Conservation (phyloP, 2,113 vertebrate genomes). For the Paradoxurus hermaphroditus region DNA sequence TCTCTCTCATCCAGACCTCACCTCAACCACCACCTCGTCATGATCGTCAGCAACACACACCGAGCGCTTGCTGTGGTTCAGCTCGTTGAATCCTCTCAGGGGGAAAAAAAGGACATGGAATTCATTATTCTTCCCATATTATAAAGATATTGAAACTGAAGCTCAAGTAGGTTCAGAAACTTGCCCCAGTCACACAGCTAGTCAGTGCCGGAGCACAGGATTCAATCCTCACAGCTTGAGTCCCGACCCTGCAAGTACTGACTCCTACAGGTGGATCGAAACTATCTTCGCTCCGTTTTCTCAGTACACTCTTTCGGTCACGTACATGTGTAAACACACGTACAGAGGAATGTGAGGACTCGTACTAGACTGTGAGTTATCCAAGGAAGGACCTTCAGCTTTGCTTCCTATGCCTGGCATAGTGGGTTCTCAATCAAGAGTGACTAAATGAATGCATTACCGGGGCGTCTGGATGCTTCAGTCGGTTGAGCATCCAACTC, state of each 20-base stretch:
- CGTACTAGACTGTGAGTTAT: background rate
- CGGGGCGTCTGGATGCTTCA: background rate
- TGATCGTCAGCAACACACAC: background rate
- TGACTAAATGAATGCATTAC: background rate
- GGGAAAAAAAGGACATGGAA: rapidly evolving
- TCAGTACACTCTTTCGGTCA: background rate
- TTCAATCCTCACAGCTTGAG: background rate
- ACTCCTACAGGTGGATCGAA: background rate
- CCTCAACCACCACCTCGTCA: background rate
- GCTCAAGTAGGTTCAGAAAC: background rate
- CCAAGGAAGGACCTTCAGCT: background rate
- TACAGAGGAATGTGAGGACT: background rate
- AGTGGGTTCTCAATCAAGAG: background rate
- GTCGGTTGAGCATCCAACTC: too few species aligned
- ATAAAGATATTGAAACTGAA: background rate
- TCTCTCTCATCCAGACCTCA: too few species aligned
- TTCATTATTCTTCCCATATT: background rate
- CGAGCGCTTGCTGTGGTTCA: background rate
- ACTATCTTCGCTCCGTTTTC: background rate
- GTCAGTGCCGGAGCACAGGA: background rate
- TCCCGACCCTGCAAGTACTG: too few species aligned
- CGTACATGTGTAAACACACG: background rate
- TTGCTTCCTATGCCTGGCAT: background rate
- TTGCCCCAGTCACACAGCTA: background rate
- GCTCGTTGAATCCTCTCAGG: background rate